Conservation (phyloP, 2,113 vertebrate genomes). For the Nothobranchius furzeri region DNA sequence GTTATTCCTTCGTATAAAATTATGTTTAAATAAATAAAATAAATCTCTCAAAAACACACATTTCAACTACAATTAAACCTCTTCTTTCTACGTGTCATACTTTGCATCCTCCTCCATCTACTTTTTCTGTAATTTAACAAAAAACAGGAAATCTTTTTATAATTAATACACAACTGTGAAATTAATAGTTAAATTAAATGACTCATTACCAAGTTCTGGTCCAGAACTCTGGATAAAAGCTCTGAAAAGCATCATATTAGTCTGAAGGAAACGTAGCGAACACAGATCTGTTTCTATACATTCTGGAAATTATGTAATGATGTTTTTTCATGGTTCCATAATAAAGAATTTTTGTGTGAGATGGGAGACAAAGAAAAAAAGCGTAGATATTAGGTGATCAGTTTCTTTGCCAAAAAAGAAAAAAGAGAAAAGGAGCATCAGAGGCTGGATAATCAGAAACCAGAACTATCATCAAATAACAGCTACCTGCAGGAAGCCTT, state of each 20-base stretch:
- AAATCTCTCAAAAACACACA: constrained; percentile 64
- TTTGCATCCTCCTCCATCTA: constrained; percentile 51
- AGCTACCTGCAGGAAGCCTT: constrained; percentile 69
- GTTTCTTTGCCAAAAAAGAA: constrained; percentile 57
- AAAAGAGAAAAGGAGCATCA: constrained; percentile 53
- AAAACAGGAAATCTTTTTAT: too few species aligned
- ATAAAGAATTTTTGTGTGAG: constrained; percentile 36
- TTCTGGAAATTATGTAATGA: too few species aligned
- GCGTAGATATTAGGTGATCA: constrained; percentile 71
- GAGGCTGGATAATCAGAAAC: constrained; percentile 75
- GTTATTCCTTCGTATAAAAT: too few species aligned
- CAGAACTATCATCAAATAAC: constrained; percentile 75
- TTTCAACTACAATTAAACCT: constrained; percentile 79
- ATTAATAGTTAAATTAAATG: not conserved
- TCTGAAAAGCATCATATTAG: too few species aligned
- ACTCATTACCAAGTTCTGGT: not conserved
- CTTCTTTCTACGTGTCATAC: constrained; percentile 60
- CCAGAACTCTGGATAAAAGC: not conserved
- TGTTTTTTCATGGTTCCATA: constrained; percentile 51
- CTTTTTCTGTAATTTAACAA: constrained; percentile 49
- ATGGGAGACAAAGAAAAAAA: constrained; percentile 38
- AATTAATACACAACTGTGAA: not conserved
- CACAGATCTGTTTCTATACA: constrained; percentile 2
- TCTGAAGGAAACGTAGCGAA: not conserved
- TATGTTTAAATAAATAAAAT: too few species aligned